Conservation (phyloP, 92 coral and sea anemone species). For the Heteractis magnifica region DNA sequence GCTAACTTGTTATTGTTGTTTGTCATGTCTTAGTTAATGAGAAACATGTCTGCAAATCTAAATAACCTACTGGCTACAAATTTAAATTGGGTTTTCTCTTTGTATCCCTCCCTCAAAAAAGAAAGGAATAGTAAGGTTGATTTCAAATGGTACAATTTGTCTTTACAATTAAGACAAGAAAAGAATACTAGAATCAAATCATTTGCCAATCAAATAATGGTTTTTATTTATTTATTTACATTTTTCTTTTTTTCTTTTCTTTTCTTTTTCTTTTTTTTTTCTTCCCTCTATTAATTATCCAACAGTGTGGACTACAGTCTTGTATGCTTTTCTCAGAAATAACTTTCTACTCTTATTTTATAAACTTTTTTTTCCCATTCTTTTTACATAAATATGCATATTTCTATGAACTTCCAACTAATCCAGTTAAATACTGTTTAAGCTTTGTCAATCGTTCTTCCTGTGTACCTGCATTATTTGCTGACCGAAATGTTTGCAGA, state of each 20-base stretch:
- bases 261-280: neutral
- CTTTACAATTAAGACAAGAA: neutral
- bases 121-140: no score
- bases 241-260: neutral
- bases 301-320: neutral
- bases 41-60: no score
- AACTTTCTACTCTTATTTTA: neutral
- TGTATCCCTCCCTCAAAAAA: no score
- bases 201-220: neutral
- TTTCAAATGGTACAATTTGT: no score
- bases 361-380: neutral
- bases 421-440: conserved; percentile 86
- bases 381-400: neutral
- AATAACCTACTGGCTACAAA: no score
- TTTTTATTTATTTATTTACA: neutral
- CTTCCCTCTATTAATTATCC: neutral
- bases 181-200: neutral
- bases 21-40: no score
- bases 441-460: conserved; percentile 79
- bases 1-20: no score
- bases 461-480: conserved; percentile 76
- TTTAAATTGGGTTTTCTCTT: no score
- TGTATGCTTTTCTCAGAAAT: neutral
- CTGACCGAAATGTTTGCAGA: conserved; percentile 89
- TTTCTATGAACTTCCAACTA: conserved; percentile 57